Evolutionary conservation across 1,140 invertebrate genomes (phyloP), one percentile per base, ranked within the genome.

Genomic region (Uloborus diversus): DNA sequence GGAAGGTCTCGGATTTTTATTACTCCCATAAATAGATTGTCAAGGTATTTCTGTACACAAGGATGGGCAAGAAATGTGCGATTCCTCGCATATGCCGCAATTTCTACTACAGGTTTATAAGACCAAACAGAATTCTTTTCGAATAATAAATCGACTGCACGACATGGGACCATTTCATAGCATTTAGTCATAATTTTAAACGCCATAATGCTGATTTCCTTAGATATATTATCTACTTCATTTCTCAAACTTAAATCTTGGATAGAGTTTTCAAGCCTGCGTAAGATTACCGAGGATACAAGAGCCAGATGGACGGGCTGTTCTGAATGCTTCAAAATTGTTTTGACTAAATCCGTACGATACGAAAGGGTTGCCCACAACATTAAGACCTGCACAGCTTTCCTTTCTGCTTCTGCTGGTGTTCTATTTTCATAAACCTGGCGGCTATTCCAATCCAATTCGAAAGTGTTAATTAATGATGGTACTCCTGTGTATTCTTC

Each of bases 221-320:
- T 86, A 65, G 62, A 84, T n/a, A 66, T 56, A n/a, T 84, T 65
- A 51, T 83, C 79, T 33, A 84, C 64, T 30, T 85, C 70, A 17
- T 70, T 78, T 49, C 81, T 81, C 11, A 84, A n/a, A 79, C 79
- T 81, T 47, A 82, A 62, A 42, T 85, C 84, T 7, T 20, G n/a
- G 5, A 82, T 81, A 69, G 81, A 83, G n/a, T 47, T 62, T 11
- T 73, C 30, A 20, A 86, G 47, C 25, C 80, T 82, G 28, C 81
- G 68, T 20, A 82, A 83, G 3, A 85, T 75, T 51, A 84, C 75
- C 3, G 83, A 84, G 66, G 83, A 81, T 20, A 88, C 82, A 0
- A 88, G 81, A 42, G 87, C 86, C 37, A 88, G 80, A 30, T 87
- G 85, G 32, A 88, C 85, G 0, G 88, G 88, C 62, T 88, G 86